Evolutionary conservation across 2,113 vertebrate genomes (phyloP).

Genomic region (Bufo bufo): DNA sequence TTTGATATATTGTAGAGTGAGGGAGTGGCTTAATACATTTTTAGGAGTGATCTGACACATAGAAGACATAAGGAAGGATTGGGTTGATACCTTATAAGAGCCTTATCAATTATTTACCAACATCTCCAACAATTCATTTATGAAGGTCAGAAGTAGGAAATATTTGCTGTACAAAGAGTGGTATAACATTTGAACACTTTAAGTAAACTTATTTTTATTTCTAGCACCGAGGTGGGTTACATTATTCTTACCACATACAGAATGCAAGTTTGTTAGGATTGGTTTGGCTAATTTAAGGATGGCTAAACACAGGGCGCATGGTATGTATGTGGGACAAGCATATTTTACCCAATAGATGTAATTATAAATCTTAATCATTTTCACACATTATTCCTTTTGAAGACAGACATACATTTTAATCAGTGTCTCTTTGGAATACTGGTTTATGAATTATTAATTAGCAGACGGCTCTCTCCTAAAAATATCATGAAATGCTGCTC

Average conservation of each 20-base stretch:
- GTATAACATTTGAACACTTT: too few relatives aligned
- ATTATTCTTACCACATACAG: too few relatives aligned
- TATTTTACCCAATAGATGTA: slow-evolving; percentile 45
- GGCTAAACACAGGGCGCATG: not conserved
- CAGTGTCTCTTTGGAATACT: slow-evolving; percentile 86
- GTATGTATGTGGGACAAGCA: slow-evolving; percentile 38
- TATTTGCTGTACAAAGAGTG: not conserved
- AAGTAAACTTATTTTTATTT: too few relatives aligned
- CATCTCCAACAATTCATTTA: too few relatives aligned
- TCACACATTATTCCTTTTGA: slow-evolving; percentile 78
- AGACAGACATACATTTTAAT: slow-evolving; percentile 88
- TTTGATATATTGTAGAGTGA: too few relatives aligned
- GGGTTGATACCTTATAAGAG: not conserved
- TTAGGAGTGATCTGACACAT: not conserved
- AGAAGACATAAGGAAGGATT: not conserved
- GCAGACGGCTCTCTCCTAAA: slow-evolving; percentile 72
- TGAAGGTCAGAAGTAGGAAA: not conserved
- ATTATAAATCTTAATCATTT: slow-evolving; percentile 68
- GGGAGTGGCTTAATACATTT: too few relatives aligned
- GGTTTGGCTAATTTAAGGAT: not conserved
- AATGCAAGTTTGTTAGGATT: too few relatives aligned
- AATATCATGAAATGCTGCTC: slow-evolving; percentile 35
- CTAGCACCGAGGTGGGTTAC: too few relatives aligned
- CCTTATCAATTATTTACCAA: too few relatives aligned
- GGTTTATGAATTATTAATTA: slow-evolving; percentile 89